Evolutionary conservation across 2,113 vertebrate genomes (phyloP).

Genomic region (Cyanoderma ruficeps): DNA sequence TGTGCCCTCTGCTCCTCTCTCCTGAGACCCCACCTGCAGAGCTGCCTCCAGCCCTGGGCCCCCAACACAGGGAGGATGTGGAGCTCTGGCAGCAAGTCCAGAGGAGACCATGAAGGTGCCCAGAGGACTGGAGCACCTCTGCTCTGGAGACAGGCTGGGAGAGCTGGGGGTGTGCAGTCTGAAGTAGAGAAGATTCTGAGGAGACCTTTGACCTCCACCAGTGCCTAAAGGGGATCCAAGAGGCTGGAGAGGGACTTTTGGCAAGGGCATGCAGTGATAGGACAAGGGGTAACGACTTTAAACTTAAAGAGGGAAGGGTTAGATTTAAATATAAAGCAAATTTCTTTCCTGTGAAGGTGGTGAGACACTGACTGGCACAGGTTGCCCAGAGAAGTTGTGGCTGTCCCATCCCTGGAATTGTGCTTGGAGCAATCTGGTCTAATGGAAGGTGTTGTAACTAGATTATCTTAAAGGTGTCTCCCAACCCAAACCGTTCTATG

Average conservation of each 20-base stretch:
- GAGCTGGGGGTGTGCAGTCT: not conserved
- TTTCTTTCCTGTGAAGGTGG: not conserved
- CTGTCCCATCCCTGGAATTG: not conserved
- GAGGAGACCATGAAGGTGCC: not conserved
- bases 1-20: not conserved
- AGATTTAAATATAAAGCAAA: not conserved
- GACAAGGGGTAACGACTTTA: not conserved
- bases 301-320: not conserved
- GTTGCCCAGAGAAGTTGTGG: not conserved
- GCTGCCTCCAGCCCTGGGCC: not conserved
- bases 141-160: not conserved
- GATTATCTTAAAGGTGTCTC: not conserved
- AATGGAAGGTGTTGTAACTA: not conserved
- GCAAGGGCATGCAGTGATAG: not conserved
- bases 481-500: not conserved
- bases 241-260: not conserved
- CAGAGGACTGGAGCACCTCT: not conserved
- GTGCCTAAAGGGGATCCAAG: not conserved
- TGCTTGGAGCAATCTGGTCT: not conserved
- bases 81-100: not conserved
- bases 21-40: not conserved
- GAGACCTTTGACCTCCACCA: not conserved
- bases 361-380: not conserved
- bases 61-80: not conserved
- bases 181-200: not conserved